Percentiles rank a stretch among this genome's conserved stretches.
Conservation (phyloP, 2,888 invertebrate species). For the Tenthredo distinguenda region DNA sequence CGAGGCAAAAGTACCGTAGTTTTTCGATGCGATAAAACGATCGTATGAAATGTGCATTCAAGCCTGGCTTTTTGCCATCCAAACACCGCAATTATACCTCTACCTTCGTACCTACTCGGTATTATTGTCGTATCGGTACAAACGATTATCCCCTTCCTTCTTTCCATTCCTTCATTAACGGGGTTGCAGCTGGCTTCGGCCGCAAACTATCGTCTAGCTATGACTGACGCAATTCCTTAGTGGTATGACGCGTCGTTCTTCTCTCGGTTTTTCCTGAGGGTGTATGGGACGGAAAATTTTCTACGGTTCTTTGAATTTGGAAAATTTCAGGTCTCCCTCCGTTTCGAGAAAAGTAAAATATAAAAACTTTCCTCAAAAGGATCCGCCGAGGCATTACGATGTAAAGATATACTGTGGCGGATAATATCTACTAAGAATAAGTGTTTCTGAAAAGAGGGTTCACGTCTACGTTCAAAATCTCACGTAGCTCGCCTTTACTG, state of each 20-base stretch:
- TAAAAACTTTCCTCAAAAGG: neutral
- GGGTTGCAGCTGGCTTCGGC: neutral
- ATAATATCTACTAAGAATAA: neutral
- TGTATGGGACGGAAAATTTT: neutral
- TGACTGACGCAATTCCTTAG: slow-evolving; percentile 15
- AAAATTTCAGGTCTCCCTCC: neutral
- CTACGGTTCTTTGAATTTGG: neutral
- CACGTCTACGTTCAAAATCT: neutral
- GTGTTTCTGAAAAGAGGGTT: slow-evolving; percentile 2
- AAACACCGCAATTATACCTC: slow-evolving; percentile 1
- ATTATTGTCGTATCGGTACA: neutral
- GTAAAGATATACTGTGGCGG: too few species aligned
- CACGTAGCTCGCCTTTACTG: neutral
- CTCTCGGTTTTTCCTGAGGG: neutral
- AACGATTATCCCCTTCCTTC: slow-evolving; percentile 17
- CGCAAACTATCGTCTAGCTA: neutral
- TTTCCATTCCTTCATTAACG: neutral
- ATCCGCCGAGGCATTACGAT: neutral
- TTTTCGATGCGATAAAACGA: slow-evolving; percentile 14
- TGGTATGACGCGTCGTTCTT: neutral
- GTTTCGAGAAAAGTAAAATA: neutral
- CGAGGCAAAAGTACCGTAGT: neutral
- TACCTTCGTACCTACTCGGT: slow-evolving; percentile 6
- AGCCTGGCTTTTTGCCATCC: slow-evolving; percentile 36
- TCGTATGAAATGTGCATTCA: neutral